Evolutionary conservation across 2,113 vertebrate genomes (phyloP).

Genomic region (Budorcas taxicolor): DNA sequence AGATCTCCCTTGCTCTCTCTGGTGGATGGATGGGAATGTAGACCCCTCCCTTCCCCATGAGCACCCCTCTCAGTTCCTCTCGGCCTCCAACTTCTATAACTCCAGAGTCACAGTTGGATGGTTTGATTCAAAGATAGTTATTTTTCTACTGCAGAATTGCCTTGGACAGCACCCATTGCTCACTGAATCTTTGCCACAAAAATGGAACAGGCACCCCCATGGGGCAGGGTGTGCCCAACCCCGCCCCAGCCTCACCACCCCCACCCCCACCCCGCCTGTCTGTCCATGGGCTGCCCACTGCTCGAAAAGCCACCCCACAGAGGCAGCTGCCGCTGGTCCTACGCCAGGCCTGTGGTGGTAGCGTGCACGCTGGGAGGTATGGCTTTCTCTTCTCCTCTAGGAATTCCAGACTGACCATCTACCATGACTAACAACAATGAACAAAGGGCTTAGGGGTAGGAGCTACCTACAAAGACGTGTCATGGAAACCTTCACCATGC

Average conservation of each 20-base stretch:
- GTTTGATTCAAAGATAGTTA: conserved; percentile 59
- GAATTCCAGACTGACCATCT: conserved; percentile 62
- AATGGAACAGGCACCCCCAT: conserved; percentile 20
- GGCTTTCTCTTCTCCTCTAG: conserved; percentile 64
- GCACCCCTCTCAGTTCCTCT: not conserved
- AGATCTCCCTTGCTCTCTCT: not conserved
- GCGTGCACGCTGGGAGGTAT: conserved; percentile 1
- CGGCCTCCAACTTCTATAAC: conserved; percentile 26
- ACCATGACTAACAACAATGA: conserved; percentile 41
- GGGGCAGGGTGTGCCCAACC: not conserved
- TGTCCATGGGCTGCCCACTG: conserved; percentile 19
- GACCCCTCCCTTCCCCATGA: not conserved
- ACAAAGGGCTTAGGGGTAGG: conserved; percentile 79
- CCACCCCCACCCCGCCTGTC: not conserved
- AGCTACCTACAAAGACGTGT: conserved; percentile 73
- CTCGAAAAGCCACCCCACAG: conserved; percentile 15
- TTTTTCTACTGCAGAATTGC: conserved; percentile 72
- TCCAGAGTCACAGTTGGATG: conserved; percentile 38
- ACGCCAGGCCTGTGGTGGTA: not conserved
- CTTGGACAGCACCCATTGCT: conserved; percentile 65
- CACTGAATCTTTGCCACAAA: conserved; percentile 56
- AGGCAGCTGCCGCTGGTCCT: not conserved
- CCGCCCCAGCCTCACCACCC: not conserved
- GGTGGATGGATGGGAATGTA: not conserved
- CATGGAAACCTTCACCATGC: conserved; percentile 75